Evolutionary conservation across 2,797 vertebrate genomes (phyloP), one percentile per base, ranked within the genome.

Genomic region (Odontamblyopus rebecca): DNA sequence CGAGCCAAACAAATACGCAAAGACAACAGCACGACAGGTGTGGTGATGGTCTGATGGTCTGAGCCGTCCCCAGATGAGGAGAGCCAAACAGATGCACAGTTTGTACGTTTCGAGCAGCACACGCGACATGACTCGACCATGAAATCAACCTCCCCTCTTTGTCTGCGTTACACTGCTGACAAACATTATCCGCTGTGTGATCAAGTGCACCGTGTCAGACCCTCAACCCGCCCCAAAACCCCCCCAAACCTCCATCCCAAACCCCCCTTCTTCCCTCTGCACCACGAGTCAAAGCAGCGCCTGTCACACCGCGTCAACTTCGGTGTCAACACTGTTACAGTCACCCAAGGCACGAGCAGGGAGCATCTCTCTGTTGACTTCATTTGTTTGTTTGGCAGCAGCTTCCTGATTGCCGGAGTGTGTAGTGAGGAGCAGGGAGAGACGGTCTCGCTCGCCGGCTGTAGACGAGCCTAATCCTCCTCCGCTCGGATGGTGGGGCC

Each of bases 181-280:
- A 94, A 93, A 93, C 91, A 94, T 91, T 90, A 93, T 92, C 91
- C 87, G 78, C 86, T 89, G 91, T 89, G 93, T 92, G 93, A 94
- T 93, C 91, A 91, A 89, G 91, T 90, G 87, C 86, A 76, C 50
- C 89, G 85, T 82, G 85, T 88, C 82, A 85, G 3, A 69, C 76
- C 38, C 73, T 38, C 26, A 18, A 19, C 19, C 44, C 62, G 1
- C 56, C 8, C 2, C 50, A 18, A 15, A 48, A 71, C 48, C 32
- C 67, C 67, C 56, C 11, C 38, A 13, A 44, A 44, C 41, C 41
- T 13, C 41, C 35, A 38, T 38, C 41, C 51, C 30, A 12, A 57
- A 71, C 66, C 32, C 72, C 57, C 66, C 32, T 67, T 60, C 56
- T 2, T 44, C 2, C 44, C 44, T 56, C 74, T 61, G 78, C 75